A percentile compares a stretch with the other conserved stretches of the same genome.
Evolutionary conservation across 1,140 invertebrate species (phyloP).

Genomic region (Sarcophaga bullata): DNA sequence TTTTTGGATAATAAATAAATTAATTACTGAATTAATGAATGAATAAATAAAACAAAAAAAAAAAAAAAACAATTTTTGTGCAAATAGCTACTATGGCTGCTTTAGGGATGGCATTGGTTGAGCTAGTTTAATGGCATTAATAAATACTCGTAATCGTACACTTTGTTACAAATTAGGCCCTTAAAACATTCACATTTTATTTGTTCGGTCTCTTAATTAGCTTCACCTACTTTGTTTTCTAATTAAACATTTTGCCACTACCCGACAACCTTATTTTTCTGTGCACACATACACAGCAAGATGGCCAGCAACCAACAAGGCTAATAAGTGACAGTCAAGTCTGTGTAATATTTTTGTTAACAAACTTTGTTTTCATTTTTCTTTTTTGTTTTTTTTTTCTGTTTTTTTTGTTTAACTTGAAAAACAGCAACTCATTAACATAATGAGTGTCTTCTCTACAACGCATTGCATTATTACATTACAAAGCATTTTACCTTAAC

Average conservation of each 20-base stretch:
- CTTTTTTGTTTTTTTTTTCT: not conserved
- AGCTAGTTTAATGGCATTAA: not conserved
- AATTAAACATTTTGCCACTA: not conserved
- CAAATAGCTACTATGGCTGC: not conserved
- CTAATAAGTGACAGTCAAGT: not conserved
- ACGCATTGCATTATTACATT: not conserved
- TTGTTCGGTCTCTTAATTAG: constrained; percentile 11
- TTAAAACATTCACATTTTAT: not conserved
- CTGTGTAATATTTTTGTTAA: not conserved
- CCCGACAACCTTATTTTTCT: too few relatives aligned
- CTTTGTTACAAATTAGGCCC: constrained; percentile 8
- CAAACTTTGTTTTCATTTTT: constrained; percentile 1
- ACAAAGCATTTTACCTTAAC: not conserved
- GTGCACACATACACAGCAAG: not conserved
- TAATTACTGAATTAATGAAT: not conserved
- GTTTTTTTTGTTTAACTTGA: not conserved
- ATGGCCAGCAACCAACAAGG: not conserved
- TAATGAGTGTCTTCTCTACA: constrained; percentile 16
- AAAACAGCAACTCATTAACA: constrained; percentile 17
- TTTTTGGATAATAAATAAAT: not conserved
- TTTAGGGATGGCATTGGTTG: not conserved
- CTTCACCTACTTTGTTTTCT: constrained; percentile 18
- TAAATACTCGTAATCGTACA: not conserved
- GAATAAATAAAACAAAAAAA: not conserved
- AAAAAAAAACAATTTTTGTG: not conserved